Conservation (phyloP, 1,140 invertebrate genomes). For the Saccostrea glomerata region DNA sequence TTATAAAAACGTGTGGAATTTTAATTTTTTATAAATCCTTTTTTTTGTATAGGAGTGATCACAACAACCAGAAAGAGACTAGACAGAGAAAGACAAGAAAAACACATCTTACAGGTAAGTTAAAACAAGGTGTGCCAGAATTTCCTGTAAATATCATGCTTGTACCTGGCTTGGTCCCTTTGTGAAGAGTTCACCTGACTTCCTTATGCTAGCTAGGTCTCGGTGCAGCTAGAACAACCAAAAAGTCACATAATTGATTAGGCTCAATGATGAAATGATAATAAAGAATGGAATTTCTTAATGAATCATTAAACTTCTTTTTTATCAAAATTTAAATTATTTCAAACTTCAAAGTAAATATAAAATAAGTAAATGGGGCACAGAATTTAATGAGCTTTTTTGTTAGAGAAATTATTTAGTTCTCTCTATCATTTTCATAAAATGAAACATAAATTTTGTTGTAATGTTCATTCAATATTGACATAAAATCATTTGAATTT, state of each 20-base stretch:
- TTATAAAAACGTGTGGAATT: neutral
- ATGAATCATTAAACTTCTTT: slow-evolving; percentile 15
- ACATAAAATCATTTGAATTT: slow-evolving; percentile 2
- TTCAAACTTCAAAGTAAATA: slow-evolving; percentile 4
- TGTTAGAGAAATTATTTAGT: neutral
- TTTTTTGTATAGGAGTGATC: slow-evolving; percentile 86
- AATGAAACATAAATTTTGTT: neutral
- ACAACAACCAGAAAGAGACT: slow-evolving; percentile 89
- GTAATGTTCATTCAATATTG: neutral
- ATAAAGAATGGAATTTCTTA: slow-evolving; percentile 4
- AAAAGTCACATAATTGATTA: neutral
- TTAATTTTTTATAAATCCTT: slow-evolving; percentile 33
- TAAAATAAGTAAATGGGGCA: neutral
- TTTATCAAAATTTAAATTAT: neutral
- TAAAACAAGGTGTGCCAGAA: neutral
- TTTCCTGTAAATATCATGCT: too few species aligned
- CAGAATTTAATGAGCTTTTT: neutral
- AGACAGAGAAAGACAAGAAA: slow-evolving; percentile 81
- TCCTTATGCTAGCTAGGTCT: neutral
- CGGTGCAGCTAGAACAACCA: neutral
- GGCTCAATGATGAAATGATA: neutral
- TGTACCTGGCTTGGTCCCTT: too few species aligned
- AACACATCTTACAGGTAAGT: slow-evolving; percentile 76
- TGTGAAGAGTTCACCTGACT: neutral
- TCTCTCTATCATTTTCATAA: neutral